A percentile compares a stretch with the other conserved stretches of the same genome.
These are phyloP conservation scores for Zaprionus africanus DNA, from an alignment of 1,140 invertebrate species.

Conservation along the genomic window DNA sequence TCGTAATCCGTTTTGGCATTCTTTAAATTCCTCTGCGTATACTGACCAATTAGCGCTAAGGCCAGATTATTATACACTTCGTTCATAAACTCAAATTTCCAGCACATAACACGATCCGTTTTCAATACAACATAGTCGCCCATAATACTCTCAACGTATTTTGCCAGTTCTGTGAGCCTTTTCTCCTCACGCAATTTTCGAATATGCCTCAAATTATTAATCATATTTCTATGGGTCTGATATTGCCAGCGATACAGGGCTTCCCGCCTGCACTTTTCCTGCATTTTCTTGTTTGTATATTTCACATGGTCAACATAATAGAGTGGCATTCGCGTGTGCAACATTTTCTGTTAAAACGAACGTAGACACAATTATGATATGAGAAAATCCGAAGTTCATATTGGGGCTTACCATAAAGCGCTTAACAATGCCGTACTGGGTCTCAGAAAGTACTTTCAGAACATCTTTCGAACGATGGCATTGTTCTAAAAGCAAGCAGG, in stretches of 20 bases:
- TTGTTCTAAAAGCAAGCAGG: conserved; percentile 56
- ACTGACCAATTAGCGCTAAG: conserved; percentile 61
- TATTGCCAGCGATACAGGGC: conserved; percentile 70
- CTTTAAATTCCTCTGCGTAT: too few species aligned
- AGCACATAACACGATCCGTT: conserved; percentile 76
- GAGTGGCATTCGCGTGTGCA: conserved; percentile 68
- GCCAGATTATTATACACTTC: conserved; percentile 78
- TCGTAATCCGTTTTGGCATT: too few species aligned
- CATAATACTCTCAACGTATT: conserved; percentile 73
- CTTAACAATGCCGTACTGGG: conserved; percentile 66
- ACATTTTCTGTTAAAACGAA: conserved; percentile 67
- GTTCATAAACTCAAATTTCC: conserved; percentile 78
- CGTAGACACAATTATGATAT: background rate
- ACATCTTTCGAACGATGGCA: conserved; percentile 56
- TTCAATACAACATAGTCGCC: conserved; percentile 72
- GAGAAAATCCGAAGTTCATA: background rate
- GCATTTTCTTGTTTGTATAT: conserved; percentile 58
- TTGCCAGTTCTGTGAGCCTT: conserved; percentile 23
- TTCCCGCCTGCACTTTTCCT: conserved; percentile 45
- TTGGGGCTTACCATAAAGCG: conserved; percentile 55
- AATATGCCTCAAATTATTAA: conserved; percentile 49
- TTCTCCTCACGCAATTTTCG: conserved; percentile 43
- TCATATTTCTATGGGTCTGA: conserved; percentile 76
- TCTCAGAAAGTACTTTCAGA: conserved; percentile 31
- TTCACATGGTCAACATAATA: conserved; percentile 63